Conservation (phyloP, 2,797 vertebrate species). For the Harpagifer antarcticus region DNA sequence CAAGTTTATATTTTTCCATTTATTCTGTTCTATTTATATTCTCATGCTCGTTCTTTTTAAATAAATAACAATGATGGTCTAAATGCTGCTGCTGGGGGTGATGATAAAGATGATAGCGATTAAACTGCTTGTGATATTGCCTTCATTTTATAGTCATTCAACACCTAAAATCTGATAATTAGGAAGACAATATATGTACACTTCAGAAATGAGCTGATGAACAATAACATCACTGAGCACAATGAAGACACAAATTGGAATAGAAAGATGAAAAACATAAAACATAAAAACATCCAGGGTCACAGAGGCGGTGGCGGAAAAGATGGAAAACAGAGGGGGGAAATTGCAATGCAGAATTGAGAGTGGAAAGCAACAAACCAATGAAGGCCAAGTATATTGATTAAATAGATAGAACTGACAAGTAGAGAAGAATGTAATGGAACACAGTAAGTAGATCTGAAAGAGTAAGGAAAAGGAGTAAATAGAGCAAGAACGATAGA, state of each 20-base stretch:
- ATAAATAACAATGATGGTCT: background rate
- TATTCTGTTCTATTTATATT: constrained; percentile 41
- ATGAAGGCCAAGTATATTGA: constrained; percentile 44
- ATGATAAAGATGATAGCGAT: background rate
- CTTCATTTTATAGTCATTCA: constrained; percentile 16
- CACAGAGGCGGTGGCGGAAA: constrained; percentile 42
- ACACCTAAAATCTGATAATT: background rate
- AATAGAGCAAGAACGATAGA: constrained; percentile 31
- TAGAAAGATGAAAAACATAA: constrained; percentile 57
- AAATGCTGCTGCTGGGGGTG: background rate
- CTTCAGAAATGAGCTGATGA: constrained; percentile 19
- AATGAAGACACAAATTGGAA: constrained; percentile 58
- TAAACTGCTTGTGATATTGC: constrained; percentile 5
- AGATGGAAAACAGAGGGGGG: constrained; percentile 59
- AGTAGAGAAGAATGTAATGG: constrained; percentile 23
- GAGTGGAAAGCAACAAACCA: constrained; percentile 54
- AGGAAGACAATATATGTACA: constrained; percentile 13
- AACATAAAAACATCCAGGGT: constrained; percentile 65
- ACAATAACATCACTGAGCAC: constrained; percentile 28
- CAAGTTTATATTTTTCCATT: constrained; percentile 47
- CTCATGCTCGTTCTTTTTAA: constrained; percentile 24
- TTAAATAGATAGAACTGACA: constrained; percentile 44
- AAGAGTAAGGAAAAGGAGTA: constrained; percentile 44
- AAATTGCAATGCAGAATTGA: constrained; percentile 59
- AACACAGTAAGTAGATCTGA: constrained; percentile 23